Conservation (phyloP, 2,113 vertebrate genomes). For the Ctenodactylus gundi region DNA sequence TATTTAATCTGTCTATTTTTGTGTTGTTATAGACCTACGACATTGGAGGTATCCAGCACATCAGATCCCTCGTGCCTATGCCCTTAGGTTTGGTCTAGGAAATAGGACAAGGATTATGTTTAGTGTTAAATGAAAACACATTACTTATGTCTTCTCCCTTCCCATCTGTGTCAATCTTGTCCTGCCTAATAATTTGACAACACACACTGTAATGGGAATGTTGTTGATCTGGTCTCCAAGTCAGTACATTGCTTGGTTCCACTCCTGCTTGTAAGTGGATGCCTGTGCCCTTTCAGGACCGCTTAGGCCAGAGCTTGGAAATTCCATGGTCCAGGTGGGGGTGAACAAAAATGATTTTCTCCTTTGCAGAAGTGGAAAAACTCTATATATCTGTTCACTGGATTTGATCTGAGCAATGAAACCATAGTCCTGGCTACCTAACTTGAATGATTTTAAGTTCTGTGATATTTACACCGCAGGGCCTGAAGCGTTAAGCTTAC, state of each 20-base stretch:
- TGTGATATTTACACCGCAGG: not conserved
- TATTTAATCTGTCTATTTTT: not conserved
- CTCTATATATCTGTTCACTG: no score
- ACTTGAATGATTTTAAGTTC: not conserved
- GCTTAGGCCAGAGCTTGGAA: not conserved
- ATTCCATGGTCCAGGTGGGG: no score
- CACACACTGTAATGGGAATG: not conserved
- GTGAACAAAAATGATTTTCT: rapidly evolving
- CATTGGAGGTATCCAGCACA: not conserved
- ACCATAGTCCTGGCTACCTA: not conserved
- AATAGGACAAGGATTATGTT: not conserved
- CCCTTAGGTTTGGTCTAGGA: not conserved
- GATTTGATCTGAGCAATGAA: not conserved
- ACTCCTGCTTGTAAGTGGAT: not conserved
- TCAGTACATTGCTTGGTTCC: not conserved
- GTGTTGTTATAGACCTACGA: not conserved
- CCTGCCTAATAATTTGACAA: not conserved
- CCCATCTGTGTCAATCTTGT: not conserved
- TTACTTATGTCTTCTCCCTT: not conserved
- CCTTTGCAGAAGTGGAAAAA: not conserved
- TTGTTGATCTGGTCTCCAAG: not conserved
- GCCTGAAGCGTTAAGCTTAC: not conserved
- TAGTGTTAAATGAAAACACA: not conserved
- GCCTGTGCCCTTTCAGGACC: not conserved
- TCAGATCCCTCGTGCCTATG: not conserved